Evolutionary conservation across 2,888 invertebrate genomes (phyloP), one percentile per base, ranked within the genome.

Genomic region (Caenorhabditis sp.): DNA sequence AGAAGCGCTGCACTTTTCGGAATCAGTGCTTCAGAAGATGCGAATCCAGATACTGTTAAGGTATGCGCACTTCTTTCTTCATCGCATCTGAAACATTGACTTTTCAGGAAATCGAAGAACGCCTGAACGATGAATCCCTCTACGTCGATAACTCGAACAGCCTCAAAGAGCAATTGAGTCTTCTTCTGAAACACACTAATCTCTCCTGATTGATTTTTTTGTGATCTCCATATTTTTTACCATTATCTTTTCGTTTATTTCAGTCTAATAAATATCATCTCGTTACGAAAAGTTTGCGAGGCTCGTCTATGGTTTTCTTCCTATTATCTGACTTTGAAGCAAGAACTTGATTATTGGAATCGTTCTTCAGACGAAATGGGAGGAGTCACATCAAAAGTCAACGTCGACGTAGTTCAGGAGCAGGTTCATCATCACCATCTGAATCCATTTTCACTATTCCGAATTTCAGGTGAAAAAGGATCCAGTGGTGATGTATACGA

Each of bases 401-500:
- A 87, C 54, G 86, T 85, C 12, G 82, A 83, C 8, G 80, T 72
- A 10, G 80, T 87, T 12, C 79, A 80, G 28, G 81, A 84, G 22
- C 80, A 82, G 70, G 84, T 86, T 6, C 19, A 26, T 22, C 19
- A 38, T 70, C 41, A 5, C 56, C 31, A 14, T 22, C 49, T n/a
- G 22, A 26, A 12, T 12, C n/a, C 7, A 19, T 19, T 19, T 38
- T 19, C 16, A 28, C 1, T 12, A 24, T 24, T 14, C 49, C 10
- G 10, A 22, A 28, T 26, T 77, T 54, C 38, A 87, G 85, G 86
- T 87, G 44, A 74, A 74, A 24, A 58, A 80, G 12, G 74, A 82
- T 28, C 85, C 86, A 7, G 84, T 88, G 16, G 83, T 88, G 41
- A 74, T 88, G 80, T 88, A 84, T 70, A 80, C 86, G 6, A 86